A percentile compares a stretch with the other conserved stretches of the same genome.
These are phyloP conservation scores for Triops cancriformis DNA, from an alignment of 1,140 invertebrate species.

Conservation along the genomic window DNA sequence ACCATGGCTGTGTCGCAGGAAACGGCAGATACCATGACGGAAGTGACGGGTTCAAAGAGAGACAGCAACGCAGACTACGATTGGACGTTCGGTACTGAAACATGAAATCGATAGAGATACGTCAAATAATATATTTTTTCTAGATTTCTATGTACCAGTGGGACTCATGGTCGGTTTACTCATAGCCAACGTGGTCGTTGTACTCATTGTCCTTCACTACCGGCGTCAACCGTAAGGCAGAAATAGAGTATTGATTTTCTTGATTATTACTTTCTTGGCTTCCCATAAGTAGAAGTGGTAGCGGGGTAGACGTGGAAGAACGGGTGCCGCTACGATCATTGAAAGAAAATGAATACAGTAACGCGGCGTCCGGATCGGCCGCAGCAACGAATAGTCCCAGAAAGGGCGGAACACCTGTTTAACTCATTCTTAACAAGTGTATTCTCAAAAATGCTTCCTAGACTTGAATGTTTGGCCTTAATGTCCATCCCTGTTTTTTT, in stretches of 20 bases:
- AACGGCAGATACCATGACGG: not conserved
- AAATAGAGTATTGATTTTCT: not conserved
- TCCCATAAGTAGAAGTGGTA: not conserved
- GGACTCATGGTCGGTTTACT: slow-evolving; percentile 6
- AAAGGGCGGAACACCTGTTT: slow-evolving; percentile 3
- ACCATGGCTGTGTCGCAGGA: not conserved
- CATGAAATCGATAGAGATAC: not conserved
- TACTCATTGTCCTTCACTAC: slow-evolving; percentile 15
- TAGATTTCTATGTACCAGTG: slow-evolving; percentile 11
- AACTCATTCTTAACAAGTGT: not conserved
- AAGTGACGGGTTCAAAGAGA: not conserved
- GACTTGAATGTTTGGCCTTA: slow-evolving; percentile 6
- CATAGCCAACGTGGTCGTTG: slow-evolving; percentile 16
- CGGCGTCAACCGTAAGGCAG: slow-evolving; percentile 17
- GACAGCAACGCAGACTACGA: not conserved
- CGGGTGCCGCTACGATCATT: not conserved
- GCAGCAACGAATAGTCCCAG: not conserved
- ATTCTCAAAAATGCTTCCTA: not conserved
- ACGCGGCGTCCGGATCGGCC: not conserved
- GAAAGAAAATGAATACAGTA: not conserved
- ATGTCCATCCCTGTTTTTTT: not conserved
- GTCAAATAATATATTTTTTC: not conserved
- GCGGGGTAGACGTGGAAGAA: not conserved
- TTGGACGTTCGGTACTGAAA: not conserved
- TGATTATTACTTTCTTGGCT: not conserved